Conservation (phyloP, 2,888 invertebrate genomes). For the Rhagophthalmus giganteus region DNA sequence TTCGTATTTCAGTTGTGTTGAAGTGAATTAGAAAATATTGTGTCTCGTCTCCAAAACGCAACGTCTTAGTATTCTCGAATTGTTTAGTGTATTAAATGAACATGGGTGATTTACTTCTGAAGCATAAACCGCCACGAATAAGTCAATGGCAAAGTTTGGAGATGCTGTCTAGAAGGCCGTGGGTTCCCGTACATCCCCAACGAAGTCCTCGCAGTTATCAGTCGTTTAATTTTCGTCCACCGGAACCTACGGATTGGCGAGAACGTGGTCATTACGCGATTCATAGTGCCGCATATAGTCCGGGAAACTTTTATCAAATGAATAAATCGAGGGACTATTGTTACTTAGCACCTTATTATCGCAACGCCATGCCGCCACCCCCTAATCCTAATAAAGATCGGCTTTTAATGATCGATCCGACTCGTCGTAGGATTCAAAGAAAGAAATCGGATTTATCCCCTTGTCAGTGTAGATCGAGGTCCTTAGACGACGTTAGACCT, state of each 20-base stretch:
- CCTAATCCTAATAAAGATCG: constrained; percentile 48
- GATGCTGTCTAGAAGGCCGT: constrained; percentile 59
- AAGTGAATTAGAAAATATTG: no score
- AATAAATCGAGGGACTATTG: constrained; percentile 61
- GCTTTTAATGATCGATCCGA: constrained; percentile 48
- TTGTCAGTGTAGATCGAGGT: constrained; percentile 70
- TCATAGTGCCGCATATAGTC: constrained; percentile 34
- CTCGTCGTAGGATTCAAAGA: constrained; percentile 38
- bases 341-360: constrained; percentile 70
- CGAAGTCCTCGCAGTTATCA: constrained; percentile 41
- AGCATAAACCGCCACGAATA: constrained; percentile 63
- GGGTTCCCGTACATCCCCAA: constrained; percentile 65
- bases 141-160: constrained; percentile 53
- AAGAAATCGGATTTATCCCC: constrained; percentile 43
- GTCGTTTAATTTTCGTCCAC: constrained; percentile 29
- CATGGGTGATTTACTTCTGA: constrained; percentile 66
- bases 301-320: constrained; percentile 39
- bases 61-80: neutral
- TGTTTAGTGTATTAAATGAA: constrained; percentile 7
- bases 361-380: constrained; percentile 67
- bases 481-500: constrained; percentile 72
- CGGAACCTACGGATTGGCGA: constrained; percentile 44
- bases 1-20: no score
- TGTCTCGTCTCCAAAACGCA: neutral
- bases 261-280: constrained; percentile 34